Conservation (phyloP, 2,888 invertebrate genomes). For the Andricus curvator region DNA sequence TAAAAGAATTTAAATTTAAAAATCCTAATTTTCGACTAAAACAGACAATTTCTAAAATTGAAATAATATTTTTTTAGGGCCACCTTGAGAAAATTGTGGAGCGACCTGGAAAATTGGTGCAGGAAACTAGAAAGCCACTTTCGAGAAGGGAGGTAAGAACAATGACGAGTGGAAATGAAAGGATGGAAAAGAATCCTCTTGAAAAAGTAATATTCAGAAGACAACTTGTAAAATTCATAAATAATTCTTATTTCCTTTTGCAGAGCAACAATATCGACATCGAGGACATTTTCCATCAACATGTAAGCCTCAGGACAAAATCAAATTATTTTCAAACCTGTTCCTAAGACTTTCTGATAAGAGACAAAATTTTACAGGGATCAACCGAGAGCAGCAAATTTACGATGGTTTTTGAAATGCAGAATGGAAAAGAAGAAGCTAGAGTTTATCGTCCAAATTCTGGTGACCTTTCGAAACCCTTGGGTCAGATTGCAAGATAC, state of each 20-base stretch:
- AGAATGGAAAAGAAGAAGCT: constrained; percentile 85
- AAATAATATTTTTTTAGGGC: constrained; percentile 80
- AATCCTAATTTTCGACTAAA: too few relatives aligned
- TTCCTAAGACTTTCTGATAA: constrained; percentile 31
- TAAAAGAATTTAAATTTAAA: too few relatives aligned
- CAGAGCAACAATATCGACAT: constrained; percentile 84
- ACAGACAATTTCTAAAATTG: neutral
- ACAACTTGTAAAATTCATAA: neutral
- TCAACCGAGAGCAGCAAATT: constrained; percentile 83
- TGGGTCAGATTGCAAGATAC: constrained; percentile 92
- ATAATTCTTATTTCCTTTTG: constrained; percentile 55
- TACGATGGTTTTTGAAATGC: constrained; percentile 92
- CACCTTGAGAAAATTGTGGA: constrained; percentile 93
- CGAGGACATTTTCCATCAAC: constrained; percentile 83
- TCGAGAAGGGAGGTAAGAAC: constrained; percentile 79
- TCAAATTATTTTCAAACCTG: neutral
- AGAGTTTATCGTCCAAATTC: constrained; percentile 83
- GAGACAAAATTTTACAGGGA: constrained; percentile 63
- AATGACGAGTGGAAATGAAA: neutral
- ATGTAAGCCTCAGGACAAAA: constrained; percentile 73
- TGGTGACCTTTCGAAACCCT: constrained; percentile 82
- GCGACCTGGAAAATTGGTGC: constrained; percentile 84
- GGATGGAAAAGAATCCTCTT: neutral
- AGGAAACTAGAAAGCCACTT: constrained; percentile 79
- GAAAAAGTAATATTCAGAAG: neutral